A percentile compares a stretch with the other conserved stretches of the same genome.
phyloP scores from a whole-genome alignment of 1,140 invertebrate genomes.

The Whitmania pigra region DNA sequence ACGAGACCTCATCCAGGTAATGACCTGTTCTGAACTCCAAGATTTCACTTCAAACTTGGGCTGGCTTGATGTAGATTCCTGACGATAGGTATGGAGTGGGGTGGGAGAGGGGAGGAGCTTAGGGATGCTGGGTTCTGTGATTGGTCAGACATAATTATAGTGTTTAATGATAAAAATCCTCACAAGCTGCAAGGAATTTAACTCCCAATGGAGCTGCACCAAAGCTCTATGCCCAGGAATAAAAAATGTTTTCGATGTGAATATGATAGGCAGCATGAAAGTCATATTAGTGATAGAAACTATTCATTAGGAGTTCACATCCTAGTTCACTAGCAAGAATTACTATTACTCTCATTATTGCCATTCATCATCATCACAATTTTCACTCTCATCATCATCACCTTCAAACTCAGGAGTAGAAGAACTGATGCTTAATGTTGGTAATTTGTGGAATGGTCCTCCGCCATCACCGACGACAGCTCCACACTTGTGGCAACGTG shows the following conservation, averaged over 20 bases:
- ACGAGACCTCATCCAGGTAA: neutral
- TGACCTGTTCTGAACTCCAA: neutral
- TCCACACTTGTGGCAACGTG: constrained; percentile 2
- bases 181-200: no score
- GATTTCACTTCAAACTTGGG: neutral
- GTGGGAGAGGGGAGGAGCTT: neutral
- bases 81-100: neutral
- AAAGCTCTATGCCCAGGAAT: no score
- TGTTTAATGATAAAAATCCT: no score
- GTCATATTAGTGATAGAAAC: no score
- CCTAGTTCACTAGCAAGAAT: neutral
- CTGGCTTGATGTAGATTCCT: neutral
- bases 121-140: neutral
- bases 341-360: neutral
- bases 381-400: neutral
- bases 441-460: neutral
- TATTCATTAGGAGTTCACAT: neutral
- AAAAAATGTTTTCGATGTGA: no score
- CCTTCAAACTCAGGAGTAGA: constrained; percentile 8
- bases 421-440: neutral
- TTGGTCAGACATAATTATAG: no score
- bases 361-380: neutral
- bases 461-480: neutral
- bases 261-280: no score
- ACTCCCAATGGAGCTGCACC: no score